Evolutionary conservation across 2,888 invertebrate species (phyloP), one percentile per base, ranked within the genome.

Genomic region (Platynereis dumerilii): DNA sequence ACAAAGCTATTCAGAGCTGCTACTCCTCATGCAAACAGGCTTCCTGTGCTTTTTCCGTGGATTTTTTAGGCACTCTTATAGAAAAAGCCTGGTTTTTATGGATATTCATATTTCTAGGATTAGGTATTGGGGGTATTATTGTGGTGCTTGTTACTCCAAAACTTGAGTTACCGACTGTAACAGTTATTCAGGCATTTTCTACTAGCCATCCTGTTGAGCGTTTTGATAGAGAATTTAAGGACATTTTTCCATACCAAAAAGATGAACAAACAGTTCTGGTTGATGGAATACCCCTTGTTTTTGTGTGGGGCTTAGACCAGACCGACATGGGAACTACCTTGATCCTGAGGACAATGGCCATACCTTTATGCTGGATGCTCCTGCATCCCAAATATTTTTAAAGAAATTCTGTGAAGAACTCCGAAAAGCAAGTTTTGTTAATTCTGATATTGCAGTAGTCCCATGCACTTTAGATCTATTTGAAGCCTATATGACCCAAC

Each of bases 181-280:
- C 48, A 70, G 91, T 92, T 79, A 78, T 80, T 65, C 79, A 79
- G 66, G 76, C 78, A 44, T 80, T 80, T 69, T 67, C 74, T 45
- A 88, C 88, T 17, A 87, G 88, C 54, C 96, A 96, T 86, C 90
- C 91, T 0, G 93, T 96, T 83, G 96, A 96, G 85, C 88, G 90
- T 72, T 96, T 95, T 85, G 93, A 94, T 78, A 86, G 91, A 69
- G 82, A 88, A 22, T 48, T 48, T n/a, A 48, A 48, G 91, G 92
- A 86, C 90, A 90, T 83, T 88, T 90, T 83, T n/a, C 48, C 20
- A 48, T 48, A 34, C 34, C 34, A 34, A 34, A 34, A 34, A 34
- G 34, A 34, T 12, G 34, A 34, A 5, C 34, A 34, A 34, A 34
- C 34, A 34, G 34, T 34, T 34, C 34, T 34, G 7, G 5, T 34